These are phyloP conservation scores for Polyodon spathula DNA, from an alignment of 2,113 vertebrate genomes.

Conservation along the genomic window DNA sequence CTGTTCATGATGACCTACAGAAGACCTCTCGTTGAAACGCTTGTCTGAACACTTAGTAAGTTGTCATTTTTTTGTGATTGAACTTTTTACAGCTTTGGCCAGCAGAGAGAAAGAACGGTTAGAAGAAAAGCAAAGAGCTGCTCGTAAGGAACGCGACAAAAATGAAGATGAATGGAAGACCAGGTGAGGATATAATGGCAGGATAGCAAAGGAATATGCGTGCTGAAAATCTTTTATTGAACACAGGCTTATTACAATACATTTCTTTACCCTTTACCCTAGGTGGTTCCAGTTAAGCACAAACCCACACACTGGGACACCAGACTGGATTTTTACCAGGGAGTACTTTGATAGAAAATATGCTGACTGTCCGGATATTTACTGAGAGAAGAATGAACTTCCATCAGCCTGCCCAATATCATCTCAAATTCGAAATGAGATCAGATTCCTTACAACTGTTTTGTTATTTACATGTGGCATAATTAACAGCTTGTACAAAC, in stretches of 20 bases:
- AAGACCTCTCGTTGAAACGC: not conserved
- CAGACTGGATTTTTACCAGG: slow-evolving; percentile 85
- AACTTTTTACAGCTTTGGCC: slow-evolving; percentile 75
- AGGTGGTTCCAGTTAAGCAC: slow-evolving; percentile 84
- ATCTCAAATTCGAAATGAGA: slow-evolving; percentile 22
- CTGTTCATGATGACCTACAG: not conserved
- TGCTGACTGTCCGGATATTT: slow-evolving; percentile 84
- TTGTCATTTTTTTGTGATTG: not conserved
- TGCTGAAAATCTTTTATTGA: not conserved
- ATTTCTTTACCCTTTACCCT: slow-evolving; percentile 14
- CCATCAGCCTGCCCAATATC: slow-evolving; percentile 22
- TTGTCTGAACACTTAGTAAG: not conserved
- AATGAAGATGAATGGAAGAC: slow-evolving; percentile 79
- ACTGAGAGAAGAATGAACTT: slow-evolving; percentile 55
- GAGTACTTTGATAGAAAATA: slow-evolving; percentile 91
- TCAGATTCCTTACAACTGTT: not conserved
- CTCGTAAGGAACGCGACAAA: slow-evolving; percentile 76
- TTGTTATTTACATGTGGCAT: slow-evolving; percentile 9
- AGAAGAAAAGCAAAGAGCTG: slow-evolving; percentile 86
- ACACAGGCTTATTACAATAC: not conserved
- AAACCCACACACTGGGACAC: slow-evolving; percentile 69
- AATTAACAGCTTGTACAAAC: slow-evolving; percentile 11
- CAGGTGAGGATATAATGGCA: slow-evolving; percentile 51
- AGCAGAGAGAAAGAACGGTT: slow-evolving; percentile 84
- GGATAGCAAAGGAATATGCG: not conserved